Evolutionary conservation across 2,888 invertebrate genomes (phyloP).

Genomic region (Hoplodrina blanda): DNA sequence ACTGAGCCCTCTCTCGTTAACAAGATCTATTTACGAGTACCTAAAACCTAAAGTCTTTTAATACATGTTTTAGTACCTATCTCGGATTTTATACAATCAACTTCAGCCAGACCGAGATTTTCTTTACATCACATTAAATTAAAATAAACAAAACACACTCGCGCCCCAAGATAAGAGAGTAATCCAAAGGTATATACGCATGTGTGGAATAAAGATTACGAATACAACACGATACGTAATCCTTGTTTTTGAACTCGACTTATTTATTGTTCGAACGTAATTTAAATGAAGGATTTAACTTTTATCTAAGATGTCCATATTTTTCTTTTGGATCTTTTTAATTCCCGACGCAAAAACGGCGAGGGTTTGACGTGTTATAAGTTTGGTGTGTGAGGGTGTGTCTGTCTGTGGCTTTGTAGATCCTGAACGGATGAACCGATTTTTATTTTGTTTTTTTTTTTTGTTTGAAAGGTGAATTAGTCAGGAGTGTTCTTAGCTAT

Average conservation of each 20-base stretch:
- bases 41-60: background rate
- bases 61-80: background rate
- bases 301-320: background rate
- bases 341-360: too few species aligned
- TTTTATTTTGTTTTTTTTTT: too few species aligned
- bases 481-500: too few species aligned
- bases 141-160: conserved; percentile 24
- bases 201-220: conserved; percentile 28
- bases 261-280: conserved; percentile 23
- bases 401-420: too few species aligned
- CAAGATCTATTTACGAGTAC: background rate
- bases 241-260: conserved; percentile 32
- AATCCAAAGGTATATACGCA: conserved; percentile 5
- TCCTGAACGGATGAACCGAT: too few species aligned
- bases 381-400: too few species aligned
- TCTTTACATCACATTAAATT: conserved; percentile 17
- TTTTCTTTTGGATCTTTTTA: conserved; percentile 22
- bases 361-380: too few species aligned
- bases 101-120: conserved; percentile 5
- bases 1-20: background rate
- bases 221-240: conserved; percentile 31
- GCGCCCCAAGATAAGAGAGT: background rate
- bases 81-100: background rate
- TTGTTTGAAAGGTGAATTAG: too few species aligned
- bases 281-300: conserved; percentile 30